Base-by-base conservation (phyloP, 1,140 invertebrate species). In the Zaprionus taronus region DNA sequence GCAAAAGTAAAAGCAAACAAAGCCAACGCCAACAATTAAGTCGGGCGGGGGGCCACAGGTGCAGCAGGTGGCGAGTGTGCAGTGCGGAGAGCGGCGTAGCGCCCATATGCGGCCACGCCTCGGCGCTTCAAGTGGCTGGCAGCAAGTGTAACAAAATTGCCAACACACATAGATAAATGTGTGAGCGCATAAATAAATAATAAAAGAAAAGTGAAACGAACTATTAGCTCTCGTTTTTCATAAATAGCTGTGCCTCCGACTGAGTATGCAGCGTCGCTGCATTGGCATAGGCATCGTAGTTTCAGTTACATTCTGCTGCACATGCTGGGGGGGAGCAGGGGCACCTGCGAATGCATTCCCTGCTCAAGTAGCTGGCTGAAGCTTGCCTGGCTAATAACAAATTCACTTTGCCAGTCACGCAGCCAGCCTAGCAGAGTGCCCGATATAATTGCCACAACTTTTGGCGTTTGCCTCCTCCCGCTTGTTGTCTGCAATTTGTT, bases 181-280 rank as follows among this genome's bases (percentile, higher is more conserved):
- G 55, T 47, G 65, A 41, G 28, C 65, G 80, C 60, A 87, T 87
- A 90, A 80, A 85, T 85, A 91, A 89, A 85, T 82, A 91, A 85
- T 82, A 91, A 89, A 91, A 91, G 85, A 85, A 91, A 90, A 90
- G 86, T 91, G 85, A 90, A 90, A 90, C 86, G 79, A 90, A 80
- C 86, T 77, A 85, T 78, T 90, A 90, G 86, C 85, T 90, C 85
- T 90, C 85, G 85, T 90, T 90, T 90, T 90, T 87, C 83, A 90
- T 82, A 82, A 81, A 74, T 90, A 78, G 79, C 81, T 67, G 60
- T 44, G 36, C 57, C 51, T 38, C 24, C 26, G 36, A 11, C 55
- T 51, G 61, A 55, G n/a, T 58, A 56, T 60, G 22, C 38, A 41
- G 26, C 44, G 55, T 31, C 36, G 67, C 22, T 34, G 15, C 41